phyloP scores from a whole-genome alignment of 2,888 invertebrate genomes.

The Thera britannica region DNA sequence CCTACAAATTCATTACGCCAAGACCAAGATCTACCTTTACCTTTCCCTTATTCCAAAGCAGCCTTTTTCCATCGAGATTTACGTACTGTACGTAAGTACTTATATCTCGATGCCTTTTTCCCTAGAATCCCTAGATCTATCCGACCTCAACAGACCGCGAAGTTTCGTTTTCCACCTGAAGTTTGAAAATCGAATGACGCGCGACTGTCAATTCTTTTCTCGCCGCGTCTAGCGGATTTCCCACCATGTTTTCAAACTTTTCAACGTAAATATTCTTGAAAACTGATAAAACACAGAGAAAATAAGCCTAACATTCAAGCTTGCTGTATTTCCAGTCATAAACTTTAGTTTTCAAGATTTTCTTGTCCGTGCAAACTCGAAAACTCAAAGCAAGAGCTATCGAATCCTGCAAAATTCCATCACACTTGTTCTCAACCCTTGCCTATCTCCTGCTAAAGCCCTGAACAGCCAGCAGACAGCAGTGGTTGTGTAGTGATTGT shows the following conservation, averaged over 20 bases:
- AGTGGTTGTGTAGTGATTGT: too few species aligned
- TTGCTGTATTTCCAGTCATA: background rate
- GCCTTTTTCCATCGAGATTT: too few species aligned
- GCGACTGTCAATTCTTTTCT: conserved; percentile 29
- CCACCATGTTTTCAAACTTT: conserved; percentile 1
- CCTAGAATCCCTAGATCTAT: too few species aligned
- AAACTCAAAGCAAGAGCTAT: background rate
- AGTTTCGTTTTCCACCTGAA: conserved; percentile 5
- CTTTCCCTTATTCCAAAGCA: too few species aligned
- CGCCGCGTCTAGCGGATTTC: conserved; percentile 27
- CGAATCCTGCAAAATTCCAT: background rate
- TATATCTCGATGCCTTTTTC: too few species aligned
- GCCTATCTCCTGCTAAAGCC: background rate
- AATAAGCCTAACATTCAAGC: background rate
- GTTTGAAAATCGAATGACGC: conserved; percentile 34
- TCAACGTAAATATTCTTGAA: background rate
- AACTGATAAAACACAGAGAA: background rate
- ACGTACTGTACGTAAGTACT: too few species aligned
- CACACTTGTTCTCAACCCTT: background rate
- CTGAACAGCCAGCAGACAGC: background rate
- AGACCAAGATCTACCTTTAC: too few species aligned
- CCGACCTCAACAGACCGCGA: conserved; percentile 9
- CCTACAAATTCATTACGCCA: too few species aligned
- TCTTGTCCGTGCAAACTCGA: background rate
- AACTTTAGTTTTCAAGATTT: background rate